Conservation (phyloP, 2,113 vertebrate genomes). For the Panthera uncia region DNA sequence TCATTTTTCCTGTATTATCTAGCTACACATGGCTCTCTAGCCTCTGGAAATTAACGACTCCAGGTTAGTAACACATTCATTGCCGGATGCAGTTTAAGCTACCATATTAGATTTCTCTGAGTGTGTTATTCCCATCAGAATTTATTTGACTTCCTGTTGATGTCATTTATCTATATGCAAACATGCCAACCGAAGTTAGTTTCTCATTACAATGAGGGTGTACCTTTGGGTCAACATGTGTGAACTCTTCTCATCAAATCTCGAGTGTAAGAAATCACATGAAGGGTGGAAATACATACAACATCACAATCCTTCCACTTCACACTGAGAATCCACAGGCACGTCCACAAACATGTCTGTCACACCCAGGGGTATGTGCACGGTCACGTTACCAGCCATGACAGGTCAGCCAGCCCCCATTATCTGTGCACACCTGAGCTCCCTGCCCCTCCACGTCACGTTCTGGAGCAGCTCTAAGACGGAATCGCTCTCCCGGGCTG, state of each 20-base stretch:
- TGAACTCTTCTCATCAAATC: not conserved
- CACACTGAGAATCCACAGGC: conserved; percentile 42
- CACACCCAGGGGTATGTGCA: conserved; percentile 56
- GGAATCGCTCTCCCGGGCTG: conserved; percentile 75
- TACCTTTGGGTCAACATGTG: not conserved
- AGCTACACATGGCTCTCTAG: not conserved
- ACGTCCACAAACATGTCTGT: conserved; percentile 66
- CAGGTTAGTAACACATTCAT: conserved; percentile 42
- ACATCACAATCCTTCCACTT: conserved; percentile 61
- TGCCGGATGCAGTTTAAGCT: conserved; percentile 34
- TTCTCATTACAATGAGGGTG: not conserved
- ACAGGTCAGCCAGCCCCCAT: conserved; percentile 76
- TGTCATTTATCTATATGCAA: conserved; percentile 16
- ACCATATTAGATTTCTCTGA: conserved; percentile 34
- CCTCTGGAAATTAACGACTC: not conserved
- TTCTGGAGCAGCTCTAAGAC: conserved; percentile 81
- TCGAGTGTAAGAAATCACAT: not conserved
- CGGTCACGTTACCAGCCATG: conserved; percentile 78
- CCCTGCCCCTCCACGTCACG: conserved; percentile 80
- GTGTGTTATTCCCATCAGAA: not conserved
- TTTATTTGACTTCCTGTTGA: not conserved
- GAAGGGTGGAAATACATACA: conserved; percentile 15
- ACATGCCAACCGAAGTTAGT: conserved; percentile 3
- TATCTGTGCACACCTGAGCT: conserved; percentile 80
- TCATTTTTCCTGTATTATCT: not conserved